Percentiles rank a stretch among this genome's conserved stretches.
Evolutionary conservation across 2,113 vertebrate species (phyloP).

Genomic region (Nothoprocta perdicaria): DNA sequence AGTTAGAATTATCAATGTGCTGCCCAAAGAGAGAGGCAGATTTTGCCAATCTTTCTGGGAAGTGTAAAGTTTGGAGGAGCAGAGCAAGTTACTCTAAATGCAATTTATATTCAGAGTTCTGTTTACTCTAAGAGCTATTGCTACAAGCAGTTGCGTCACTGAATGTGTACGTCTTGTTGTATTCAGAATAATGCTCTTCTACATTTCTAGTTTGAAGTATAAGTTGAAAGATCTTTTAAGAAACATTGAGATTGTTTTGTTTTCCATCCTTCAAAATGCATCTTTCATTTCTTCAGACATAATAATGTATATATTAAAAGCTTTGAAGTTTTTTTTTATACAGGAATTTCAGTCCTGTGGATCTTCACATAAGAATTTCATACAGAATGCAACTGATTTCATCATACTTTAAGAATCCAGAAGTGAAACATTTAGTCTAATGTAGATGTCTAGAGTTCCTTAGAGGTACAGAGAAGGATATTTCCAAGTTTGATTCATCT

Average conservation of each 20-base stretch:
- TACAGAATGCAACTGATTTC: neutral
- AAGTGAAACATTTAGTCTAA: neutral
- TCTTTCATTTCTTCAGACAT: neutral
- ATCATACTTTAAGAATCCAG: neutral
- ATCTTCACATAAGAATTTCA: neutral
- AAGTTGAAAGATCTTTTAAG: neutral
- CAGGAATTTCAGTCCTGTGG: neutral
- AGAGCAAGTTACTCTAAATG: neutral
- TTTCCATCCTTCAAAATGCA: neutral
- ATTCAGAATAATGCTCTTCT: neutral
- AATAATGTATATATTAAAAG: neutral
- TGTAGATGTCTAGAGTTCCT: neutral
- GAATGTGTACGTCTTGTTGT: neutral
- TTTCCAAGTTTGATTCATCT: neutral
- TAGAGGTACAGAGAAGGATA: neutral
- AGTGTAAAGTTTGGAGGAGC: neutral
- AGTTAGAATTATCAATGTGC: neutral
- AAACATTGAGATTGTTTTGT: neutral
- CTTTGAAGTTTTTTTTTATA: conserved; percentile 6
- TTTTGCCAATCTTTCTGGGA: neutral
- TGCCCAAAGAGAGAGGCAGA: neutral
- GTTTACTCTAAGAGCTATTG: neutral
- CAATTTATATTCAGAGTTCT: neutral
- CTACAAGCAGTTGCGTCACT: neutral
- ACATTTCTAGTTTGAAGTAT: neutral